A percentile compares a stretch with the other conserved stretches of the same genome.
These are phyloP conservation scores for Theonella swinhoei DNA, from an alignment of 37 sponge, comb jelly and placozoan species.

Conservation along the genomic window DNA sequence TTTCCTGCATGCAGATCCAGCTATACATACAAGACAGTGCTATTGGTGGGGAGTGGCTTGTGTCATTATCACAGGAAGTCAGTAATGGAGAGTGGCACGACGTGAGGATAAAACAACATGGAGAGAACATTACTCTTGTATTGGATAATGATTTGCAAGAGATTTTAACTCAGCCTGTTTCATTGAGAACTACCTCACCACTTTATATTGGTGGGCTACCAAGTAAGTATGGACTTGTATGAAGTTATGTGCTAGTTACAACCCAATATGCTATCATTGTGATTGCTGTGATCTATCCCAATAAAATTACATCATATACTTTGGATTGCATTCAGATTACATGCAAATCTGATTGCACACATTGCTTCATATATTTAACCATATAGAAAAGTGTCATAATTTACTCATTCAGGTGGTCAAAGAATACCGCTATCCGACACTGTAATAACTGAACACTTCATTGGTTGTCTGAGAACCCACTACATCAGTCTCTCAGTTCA, in stretches of 20 bases:
- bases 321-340: no score
- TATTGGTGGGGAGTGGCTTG: background rate
- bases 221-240: no score
- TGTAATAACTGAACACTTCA: background rate
- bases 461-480: background rate
- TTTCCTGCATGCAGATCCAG: background rate
- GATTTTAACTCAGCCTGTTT: background rate
- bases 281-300: no score
- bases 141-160: background rate
- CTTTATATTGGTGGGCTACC: slow-evolving; percentile 17
- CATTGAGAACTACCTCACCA: slow-evolving; percentile 6
- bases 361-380: no score
- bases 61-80: background rate
- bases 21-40: background rate
- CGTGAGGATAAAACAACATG: background rate
- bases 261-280: no score
- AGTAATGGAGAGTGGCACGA: background rate
- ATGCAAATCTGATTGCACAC: no score
- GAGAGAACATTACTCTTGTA: background rate
- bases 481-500: background rate
- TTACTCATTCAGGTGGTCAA: background rate
- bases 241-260: no score
- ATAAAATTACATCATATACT: no score
- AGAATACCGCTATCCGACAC: background rate
- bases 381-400: no score